Base-by-base conservation (phyloP, 2,113 vertebrate species). In the Bubo blakistoni region DNA sequence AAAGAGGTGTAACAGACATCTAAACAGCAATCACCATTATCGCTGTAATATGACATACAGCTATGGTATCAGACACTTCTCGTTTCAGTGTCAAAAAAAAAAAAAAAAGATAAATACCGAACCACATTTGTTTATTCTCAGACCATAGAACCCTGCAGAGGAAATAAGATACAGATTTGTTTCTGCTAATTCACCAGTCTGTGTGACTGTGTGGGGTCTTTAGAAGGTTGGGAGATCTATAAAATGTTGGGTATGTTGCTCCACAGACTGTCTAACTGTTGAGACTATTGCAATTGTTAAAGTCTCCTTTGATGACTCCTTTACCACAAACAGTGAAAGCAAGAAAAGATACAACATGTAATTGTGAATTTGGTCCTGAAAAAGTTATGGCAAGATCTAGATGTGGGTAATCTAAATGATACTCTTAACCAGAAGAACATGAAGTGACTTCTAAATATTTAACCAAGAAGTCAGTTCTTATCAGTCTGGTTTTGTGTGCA, bases 21-120 rank as follows among this genome's bases (percentile, higher is more conserved):
- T 51, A 57, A 91, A 16, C 65, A 81, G 61, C 65, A 92, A 74
- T 96, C 76, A 47, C 65, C 63, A 74, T 78, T 84, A 38, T 22
- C 59, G 72, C 38, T 94, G 34, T 61, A 38, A 70, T 65, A 58
- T 22, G 20, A 49, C 49, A 16, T 40, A 63, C 27, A 79, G 30
- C 32, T 70, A 3, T 78, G 77, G 25, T 46, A 62, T 77, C 70
- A 90, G 61, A 63, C 27, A 42, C n/a, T 57, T 93, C 24, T 79
- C 82, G 27, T 72, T 86, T 65, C 24, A 32, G 6, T 55, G 25
- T 54, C 65, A 67, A 73, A 55, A 30, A 15, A 29, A 19, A 20
- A 38, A 52, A 9, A 47, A 47, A 47, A 47, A 20, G 46, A 63
- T 34, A 74, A 67, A 63, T 32, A 85, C 22, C 6, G 4, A 88